Evolutionary conservation across 2,113 vertebrate species (phyloP).

Genomic region (Oenanthe melanoleuca): DNA sequence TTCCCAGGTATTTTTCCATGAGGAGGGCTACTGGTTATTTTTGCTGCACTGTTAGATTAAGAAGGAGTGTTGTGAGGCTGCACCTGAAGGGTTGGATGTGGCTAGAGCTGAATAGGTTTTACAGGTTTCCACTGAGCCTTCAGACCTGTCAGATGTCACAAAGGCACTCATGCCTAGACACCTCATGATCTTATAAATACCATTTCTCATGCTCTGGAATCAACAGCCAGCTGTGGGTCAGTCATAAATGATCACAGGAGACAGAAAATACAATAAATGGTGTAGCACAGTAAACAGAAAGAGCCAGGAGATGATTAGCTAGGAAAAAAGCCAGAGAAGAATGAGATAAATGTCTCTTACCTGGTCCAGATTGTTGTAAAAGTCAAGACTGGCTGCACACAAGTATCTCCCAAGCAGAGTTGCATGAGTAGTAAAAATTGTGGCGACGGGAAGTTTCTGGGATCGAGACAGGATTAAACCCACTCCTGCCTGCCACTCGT

Average conservation of each 20-base stretch:
- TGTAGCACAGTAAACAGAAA: neutral
- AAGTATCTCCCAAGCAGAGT: constrained; percentile 93
- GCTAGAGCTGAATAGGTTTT: neutral
- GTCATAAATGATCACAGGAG: neutral
- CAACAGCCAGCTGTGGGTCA: neutral
- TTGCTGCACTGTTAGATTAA: neutral
- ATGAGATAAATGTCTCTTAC: constrained; percentile 61
- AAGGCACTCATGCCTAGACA: neutral
- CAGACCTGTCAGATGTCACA: neutral
- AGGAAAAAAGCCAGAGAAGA: neutral
- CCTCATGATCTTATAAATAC: neutral
- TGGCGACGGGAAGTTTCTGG: constrained; percentile 87
- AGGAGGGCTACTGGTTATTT: neutral
- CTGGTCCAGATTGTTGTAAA: constrained; percentile 95
- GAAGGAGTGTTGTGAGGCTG: neutral
- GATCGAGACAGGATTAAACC: constrained; percentile 87
- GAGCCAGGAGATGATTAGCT: neutral
- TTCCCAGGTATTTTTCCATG: neutral
- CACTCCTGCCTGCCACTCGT: constrained; percentile 94
- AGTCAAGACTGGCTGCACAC: constrained; percentile 92
- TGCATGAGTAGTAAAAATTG: constrained; percentile 94
- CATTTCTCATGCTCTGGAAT: neutral
- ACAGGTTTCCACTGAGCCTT: neutral
- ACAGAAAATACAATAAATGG: neutral
- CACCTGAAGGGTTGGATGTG: neutral